Evolutionary conservation across 2,113 vertebrate species (phyloP), one percentile per base, ranked within the genome.

Genomic region (Dipodomys spectabilis): DNA sequence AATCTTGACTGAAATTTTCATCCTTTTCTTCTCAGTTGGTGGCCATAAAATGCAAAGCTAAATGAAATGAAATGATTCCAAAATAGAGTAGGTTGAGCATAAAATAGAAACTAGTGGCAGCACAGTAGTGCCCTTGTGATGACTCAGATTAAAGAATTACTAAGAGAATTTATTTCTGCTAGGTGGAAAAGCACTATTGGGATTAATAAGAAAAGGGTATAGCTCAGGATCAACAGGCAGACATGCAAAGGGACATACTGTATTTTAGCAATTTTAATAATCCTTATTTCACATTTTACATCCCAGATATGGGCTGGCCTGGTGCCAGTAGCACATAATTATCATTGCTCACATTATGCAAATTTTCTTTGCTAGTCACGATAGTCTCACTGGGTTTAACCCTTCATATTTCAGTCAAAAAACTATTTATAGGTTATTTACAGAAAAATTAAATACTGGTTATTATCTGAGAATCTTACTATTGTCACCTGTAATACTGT

Each of bases 1-100:
- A 90, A 35, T 80, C 28, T 74, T 81, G 20, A 53, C 57, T 86
- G 28, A 44, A 16, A 12, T 92, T 93, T 85, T 49, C 32, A 32
- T 69, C 92, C 92, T 90, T 78, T 84, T 95, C 74, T 71, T 85
- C 39, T 53, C 60, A 82, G 18, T 65, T 92, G 85, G 39, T 53
- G 20, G 27, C 22, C 35, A 25, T 77, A 82, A 65, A 95, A 39
- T 77, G 45, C 60, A 86, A 93, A 92, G 22, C 6, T 35, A 79
- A 72, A 25, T 68, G 57, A 94, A 73, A 64, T 8, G 32, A 62
- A 62, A 82, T 86, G 19, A 78, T 39, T 84, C 39, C 53, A 80
- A 87, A 67, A 19, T 73, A 27, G 27, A 27, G 8, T 60, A 82
- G 25, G 2, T 73, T 78, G 23, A 45, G 10, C 18, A 6, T 90